Percentiles rank a stretch among this genome's conserved stretches.
Evolutionary conservation across 2,888 invertebrate species (phyloP).

Genomic region (Silvanus unidentatus): DNA sequence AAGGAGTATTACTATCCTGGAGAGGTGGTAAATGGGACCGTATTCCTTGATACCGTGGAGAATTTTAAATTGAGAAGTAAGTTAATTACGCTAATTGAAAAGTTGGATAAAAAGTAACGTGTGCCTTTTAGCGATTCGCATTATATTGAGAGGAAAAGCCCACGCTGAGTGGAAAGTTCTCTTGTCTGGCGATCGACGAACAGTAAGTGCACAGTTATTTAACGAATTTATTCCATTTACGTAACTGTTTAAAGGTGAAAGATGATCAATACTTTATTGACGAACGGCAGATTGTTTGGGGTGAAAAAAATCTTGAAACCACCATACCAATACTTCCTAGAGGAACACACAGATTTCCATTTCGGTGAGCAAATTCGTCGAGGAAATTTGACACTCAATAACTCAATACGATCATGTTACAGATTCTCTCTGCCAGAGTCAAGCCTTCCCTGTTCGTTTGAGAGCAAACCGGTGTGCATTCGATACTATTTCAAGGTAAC

Average conservation of each 20-base stretch:
- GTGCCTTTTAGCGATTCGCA: slow-evolving; percentile 53
- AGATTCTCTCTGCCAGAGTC: slow-evolving; percentile 66
- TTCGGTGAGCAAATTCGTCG: slow-evolving; percentile 40
- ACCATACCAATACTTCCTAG: slow-evolving; percentile 63
- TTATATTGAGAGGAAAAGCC: slow-evolving; percentile 67
- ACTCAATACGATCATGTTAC: slow-evolving; percentile 5
- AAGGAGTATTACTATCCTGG: slow-evolving; percentile 73
- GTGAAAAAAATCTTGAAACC: slow-evolving; percentile 60
- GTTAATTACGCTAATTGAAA: slow-evolving; percentile 27
- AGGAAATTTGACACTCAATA: not conserved
- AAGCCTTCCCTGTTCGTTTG: slow-evolving; percentile 69
- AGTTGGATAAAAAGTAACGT: too few species aligned
- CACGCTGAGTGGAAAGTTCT: slow-evolving; percentile 74
- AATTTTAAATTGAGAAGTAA: slow-evolving; percentile 70
- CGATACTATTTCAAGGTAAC: slow-evolving; percentile 68
- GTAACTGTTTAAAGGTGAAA: slow-evolving; percentile 45
- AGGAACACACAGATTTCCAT: slow-evolving; percentile 64
- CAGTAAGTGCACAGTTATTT: slow-evolving; percentile 46
- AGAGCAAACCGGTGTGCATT: slow-evolving; percentile 66
- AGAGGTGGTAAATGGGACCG: slow-evolving; percentile 60
- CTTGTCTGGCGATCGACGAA: slow-evolving; percentile 64
- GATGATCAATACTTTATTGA: slow-evolving; percentile 74
- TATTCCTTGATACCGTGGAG: slow-evolving; percentile 64
- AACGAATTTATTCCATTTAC: not conserved
- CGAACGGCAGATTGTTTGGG: slow-evolving; percentile 66